A percentile compares a stretch with the other conserved stretches of the same genome.
Conservation (phyloP, 2,888 invertebrate genomes). For the Dilophus febrilis region DNA sequence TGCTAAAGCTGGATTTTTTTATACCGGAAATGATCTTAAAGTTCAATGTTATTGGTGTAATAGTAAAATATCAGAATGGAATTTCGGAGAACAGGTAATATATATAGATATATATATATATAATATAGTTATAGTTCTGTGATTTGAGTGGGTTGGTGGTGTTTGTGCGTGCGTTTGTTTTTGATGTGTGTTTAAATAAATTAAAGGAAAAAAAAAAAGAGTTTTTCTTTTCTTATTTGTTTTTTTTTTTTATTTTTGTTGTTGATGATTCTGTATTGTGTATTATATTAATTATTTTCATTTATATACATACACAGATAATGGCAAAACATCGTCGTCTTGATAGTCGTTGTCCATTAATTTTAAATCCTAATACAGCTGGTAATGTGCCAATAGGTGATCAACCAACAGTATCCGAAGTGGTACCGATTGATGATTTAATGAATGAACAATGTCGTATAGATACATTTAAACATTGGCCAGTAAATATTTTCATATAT, state of each 20-base stretch:
- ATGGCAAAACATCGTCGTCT: slow-evolving; percentile 48
- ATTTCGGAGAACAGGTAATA: slow-evolving; percentile 48
- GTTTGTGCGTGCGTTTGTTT: no score
- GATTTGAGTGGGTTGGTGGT: no score
- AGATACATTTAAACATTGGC: slow-evolving; percentile 59
- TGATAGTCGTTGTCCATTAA: slow-evolving; percentile 54
- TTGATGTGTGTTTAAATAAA: no score
- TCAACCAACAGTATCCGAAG: slow-evolving; percentile 1
- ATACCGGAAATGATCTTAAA: slow-evolving; percentile 46
- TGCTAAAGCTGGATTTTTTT: slow-evolving; percentile 65
- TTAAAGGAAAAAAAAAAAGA: no score
- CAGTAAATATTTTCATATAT: no score
- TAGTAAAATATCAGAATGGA: slow-evolving; percentile 53
- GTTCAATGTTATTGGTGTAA: slow-evolving; percentile 69
- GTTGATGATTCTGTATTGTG: no score
- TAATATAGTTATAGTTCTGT: no score
- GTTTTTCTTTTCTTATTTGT: no score
- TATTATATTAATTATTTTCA: no score
- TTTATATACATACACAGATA: no score
- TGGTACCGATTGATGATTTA: slow-evolving; percentile 34
- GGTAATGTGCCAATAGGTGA: slow-evolving; percentile 42
- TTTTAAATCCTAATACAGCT: slow-evolving; percentile 44
- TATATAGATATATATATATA: no score
- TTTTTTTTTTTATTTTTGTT: no score
- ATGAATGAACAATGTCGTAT: slow-evolving; percentile 48